phyloP scores from a whole-genome alignment of 2,113 vertebrate species.

The Chlorocebus sabaeus region DNA sequence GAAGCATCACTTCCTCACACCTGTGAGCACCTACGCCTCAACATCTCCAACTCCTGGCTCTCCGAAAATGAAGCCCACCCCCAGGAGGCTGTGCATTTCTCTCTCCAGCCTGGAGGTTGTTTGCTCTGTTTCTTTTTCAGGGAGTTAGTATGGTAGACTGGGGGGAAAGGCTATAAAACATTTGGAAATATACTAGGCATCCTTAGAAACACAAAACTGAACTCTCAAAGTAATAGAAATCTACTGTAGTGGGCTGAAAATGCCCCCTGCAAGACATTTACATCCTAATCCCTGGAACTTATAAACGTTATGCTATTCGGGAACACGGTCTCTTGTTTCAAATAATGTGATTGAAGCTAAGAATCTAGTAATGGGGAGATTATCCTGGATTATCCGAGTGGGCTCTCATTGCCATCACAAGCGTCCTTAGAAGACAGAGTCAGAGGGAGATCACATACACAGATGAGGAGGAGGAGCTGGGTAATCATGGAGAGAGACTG shows the following conservation, averaged over 20 bases:
- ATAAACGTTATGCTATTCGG: background rate
- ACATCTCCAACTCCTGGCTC: background rate
- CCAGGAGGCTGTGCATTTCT: fast-evolving
- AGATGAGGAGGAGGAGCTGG: background rate
- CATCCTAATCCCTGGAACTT: background rate
- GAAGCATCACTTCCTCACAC: background rate
- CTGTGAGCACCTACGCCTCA: fast-evolving
- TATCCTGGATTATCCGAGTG: background rate
- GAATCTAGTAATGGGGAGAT: background rate
- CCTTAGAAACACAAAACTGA: background rate
- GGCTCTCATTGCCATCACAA: background rate
- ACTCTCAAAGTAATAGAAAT: background rate
- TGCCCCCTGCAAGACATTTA: background rate
- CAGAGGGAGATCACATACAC: background rate
- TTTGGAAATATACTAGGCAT: background rate
- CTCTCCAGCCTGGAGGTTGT: background rate
- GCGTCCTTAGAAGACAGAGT: background rate
- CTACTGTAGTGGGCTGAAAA: background rate
- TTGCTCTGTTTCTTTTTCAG: background rate
- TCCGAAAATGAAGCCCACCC: background rate
- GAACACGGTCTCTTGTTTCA: background rate
- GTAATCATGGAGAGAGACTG: too few species aligned
- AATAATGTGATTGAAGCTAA: background rate
- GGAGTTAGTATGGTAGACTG: background rate
- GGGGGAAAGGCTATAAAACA: background rate